phyloP scores from a whole-genome alignment of 2,888 invertebrate genomes.

The Tuberolachnus salignus region DNA sequence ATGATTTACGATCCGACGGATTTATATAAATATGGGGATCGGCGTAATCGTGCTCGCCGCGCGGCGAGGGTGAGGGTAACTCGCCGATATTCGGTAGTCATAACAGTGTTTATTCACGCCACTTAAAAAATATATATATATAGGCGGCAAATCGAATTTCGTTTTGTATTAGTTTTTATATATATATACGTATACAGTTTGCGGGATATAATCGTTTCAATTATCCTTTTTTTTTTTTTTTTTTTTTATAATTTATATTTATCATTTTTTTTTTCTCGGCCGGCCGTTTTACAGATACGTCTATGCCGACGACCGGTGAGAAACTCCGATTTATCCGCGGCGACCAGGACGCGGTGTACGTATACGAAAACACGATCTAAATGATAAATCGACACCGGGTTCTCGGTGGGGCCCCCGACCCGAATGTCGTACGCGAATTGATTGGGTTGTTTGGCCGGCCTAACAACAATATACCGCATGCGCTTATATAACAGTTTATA shows the following conservation, averaged over 20 bases:
- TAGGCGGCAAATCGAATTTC: constrained; percentile 24
- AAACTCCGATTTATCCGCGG: constrained; percentile 43
- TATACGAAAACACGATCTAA: constrained; percentile 41
- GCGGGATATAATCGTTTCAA: constrained; percentile 41
- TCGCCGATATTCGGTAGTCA: constrained; percentile 39
- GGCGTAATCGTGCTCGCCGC: neutral
- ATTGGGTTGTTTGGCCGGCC: constrained; percentile 43
- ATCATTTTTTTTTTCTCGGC: neutral
- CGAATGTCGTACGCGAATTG: constrained; percentile 53
- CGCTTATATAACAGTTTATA: no score
- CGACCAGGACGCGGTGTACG: neutral
- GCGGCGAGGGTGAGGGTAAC: constrained; percentile 31
- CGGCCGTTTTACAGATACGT: constrained; percentile 10
- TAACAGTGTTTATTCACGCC: constrained; percentile 51
- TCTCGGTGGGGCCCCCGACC: constrained; percentile 36
- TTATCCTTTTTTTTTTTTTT: constrained; percentile 39
- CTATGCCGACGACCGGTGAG: constrained; percentile 32
- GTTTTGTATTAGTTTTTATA: constrained; percentile 23
- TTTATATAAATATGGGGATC: constrained; percentile 39
- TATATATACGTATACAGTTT: no score
- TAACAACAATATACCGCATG: constrained; percentile 19
- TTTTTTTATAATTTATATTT: constrained; percentile 9
- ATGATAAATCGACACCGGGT: constrained; percentile 52
- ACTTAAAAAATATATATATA: constrained; percentile 13
- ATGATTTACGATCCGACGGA: constrained; percentile 41